Percentiles rank a stretch among this genome's conserved stretches.
These are phyloP conservation scores for Drosophila merina DNA, from an alignment of 2,888 invertebrate species.

Conservation along the genomic window DNA sequence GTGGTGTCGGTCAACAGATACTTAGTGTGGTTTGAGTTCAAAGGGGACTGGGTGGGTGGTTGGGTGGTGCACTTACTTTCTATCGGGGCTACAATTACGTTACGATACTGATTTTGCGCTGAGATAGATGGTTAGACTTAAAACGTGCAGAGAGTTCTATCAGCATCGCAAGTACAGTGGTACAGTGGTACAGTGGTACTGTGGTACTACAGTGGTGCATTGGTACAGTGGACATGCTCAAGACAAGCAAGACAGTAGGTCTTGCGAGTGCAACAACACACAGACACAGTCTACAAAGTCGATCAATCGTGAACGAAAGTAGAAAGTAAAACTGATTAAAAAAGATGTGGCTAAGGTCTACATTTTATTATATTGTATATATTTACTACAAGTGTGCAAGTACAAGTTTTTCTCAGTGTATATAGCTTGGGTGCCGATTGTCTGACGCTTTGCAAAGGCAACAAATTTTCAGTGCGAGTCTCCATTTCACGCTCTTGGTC, in stretches of 20 bases:
- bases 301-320: conserved; percentile 55
- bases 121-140: conserved; percentile 56
- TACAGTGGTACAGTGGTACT: conserved; percentile 46
- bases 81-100: conserved; percentile 52
- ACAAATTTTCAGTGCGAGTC: conserved; percentile 35
- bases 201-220: conserved; percentile 38
- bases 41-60: conserved; percentile 6
- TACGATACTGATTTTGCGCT: conserved; percentile 44
- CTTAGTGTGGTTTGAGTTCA: conserved; percentile 28
- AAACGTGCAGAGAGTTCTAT: conserved; percentile 65
- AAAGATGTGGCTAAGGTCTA: not conserved
- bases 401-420: conserved; percentile 26
- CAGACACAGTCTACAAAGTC: conserved; percentile 43
- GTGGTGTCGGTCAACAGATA: conserved; percentile 32
- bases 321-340: conserved; percentile 57
- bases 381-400: conserved; percentile 20
- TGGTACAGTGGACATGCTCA: conserved; percentile 38
- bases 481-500: conserved; percentile 30
- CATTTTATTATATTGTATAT: not conserved
- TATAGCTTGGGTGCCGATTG: conserved; percentile 13
- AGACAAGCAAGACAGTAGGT: conserved; percentile 3
- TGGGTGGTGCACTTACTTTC: conserved; percentile 69
- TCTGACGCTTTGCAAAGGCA: conserved; percentile 24
- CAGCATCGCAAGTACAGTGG: conserved; percentile 51
- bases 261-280: conserved; percentile 58